These are phyloP conservation scores for Ifrita kowaldi DNA, from an alignment of 2,113 vertebrate species.

Conservation along the genomic window DNA sequence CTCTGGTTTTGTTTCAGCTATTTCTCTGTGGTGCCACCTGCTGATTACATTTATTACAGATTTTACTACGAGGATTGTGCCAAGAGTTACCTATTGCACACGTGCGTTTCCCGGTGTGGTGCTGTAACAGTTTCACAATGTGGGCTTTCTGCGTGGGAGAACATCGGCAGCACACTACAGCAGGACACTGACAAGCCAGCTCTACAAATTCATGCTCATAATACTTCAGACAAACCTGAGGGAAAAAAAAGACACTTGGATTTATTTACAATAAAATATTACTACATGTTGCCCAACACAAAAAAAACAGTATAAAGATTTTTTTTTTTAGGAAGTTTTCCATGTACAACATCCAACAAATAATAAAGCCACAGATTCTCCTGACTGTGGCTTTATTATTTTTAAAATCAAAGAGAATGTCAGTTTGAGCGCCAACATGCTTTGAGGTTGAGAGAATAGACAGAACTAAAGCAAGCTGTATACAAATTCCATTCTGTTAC, in stretches of 20 bases:
- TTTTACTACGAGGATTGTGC: background rate
- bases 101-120: slow-evolving; percentile 86
- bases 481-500: background rate
- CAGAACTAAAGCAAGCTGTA: background rate
- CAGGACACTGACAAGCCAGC: slow-evolving; percentile 93
- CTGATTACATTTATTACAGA: background rate
- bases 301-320: background rate
- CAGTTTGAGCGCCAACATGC: background rate
- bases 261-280: background rate
- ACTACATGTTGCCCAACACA: background rate
- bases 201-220: slow-evolving; percentile 97
- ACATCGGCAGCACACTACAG: slow-evolving; percentile 95
- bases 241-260: background rate
- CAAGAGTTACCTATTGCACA: slow-evolving; percentile 87
- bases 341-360: background rate
- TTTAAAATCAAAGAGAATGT: background rate
- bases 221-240: slow-evolving; percentile 90
- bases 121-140: slow-evolving; percentile 89
- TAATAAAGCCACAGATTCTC: background rate
- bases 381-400: background rate
- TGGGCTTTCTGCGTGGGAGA: slow-evolving; percentile 96
- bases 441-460: background rate
- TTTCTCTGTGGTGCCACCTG: background rate
- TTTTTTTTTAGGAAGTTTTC: background rate
- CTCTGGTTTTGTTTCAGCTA: background rate